Percentiles rank a stretch among this genome's conserved stretches.
These are phyloP conservation scores for Oscheius sp. DNA, from an alignment of 2,888 invertebrate species.

Conservation along the genomic window DNA sequence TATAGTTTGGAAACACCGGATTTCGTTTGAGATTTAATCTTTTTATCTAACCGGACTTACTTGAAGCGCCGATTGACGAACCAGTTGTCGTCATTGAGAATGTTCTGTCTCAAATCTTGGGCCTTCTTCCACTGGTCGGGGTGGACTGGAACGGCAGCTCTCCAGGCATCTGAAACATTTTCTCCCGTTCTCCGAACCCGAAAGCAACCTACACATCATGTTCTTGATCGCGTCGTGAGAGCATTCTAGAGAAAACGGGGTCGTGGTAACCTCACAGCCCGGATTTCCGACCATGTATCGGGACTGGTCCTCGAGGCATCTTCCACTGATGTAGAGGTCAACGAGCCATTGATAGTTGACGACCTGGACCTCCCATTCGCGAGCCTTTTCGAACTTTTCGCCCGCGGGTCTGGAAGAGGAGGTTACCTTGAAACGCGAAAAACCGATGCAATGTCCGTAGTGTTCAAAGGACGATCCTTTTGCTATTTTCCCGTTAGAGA, in stretches of 20 bases:
- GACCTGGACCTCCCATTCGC: constrained; percentile 90
- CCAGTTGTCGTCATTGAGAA: constrained; percentile 46
- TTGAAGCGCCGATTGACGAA: constrained; percentile 58
- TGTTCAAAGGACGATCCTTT: neutral
- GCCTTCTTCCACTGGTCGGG: constrained; percentile 51
- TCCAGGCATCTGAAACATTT: constrained; percentile 61
- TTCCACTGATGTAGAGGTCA: constrained; percentile 53
- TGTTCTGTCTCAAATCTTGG: constrained; percentile 34
- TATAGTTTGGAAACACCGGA: neutral
- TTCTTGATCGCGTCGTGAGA: constrained; percentile 38
- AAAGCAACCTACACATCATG: constrained; percentile 40
- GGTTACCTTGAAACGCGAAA: neutral
- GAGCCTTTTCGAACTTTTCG: constrained; percentile 87
- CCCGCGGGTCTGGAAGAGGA: constrained; percentile 15
- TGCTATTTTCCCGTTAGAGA: neutral
- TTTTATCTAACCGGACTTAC: constrained; percentile 42
- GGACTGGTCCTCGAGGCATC: constrained; percentile 27
- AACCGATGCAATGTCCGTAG: neutral
- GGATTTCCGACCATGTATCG: constrained; percentile 14
- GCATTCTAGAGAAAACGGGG: constrained; percentile 45
- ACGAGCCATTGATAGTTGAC: constrained; percentile 80
- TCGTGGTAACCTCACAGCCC: constrained; percentile 31
- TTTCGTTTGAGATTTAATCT: too few species aligned
- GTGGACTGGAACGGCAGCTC: constrained; percentile 45
- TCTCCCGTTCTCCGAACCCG: neutral